phyloP scores from a whole-genome alignment of 2,113 vertebrate genomes.

The Monopterus albus region DNA sequence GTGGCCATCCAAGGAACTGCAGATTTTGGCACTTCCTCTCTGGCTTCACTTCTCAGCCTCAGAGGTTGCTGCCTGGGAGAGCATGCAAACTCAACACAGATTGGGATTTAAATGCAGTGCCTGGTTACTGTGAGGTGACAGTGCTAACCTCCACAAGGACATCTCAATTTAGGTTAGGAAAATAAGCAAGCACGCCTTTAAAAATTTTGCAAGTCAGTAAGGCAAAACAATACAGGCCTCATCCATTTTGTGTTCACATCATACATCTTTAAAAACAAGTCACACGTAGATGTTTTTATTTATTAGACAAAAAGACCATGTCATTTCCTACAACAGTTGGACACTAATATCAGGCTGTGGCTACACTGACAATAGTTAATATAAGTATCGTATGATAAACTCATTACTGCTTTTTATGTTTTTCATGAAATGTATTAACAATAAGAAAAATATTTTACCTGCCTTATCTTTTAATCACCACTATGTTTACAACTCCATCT shows the following conservation, averaged over 20 bases:
- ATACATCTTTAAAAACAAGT: neutral
- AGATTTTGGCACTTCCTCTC: too few relatives aligned
- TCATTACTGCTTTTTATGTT: neutral
- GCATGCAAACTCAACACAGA: too few relatives aligned
- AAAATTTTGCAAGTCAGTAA: neutral
- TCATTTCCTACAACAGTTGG: neutral
- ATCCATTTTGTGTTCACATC: neutral
- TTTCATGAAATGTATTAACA: neutral
- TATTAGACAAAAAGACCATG: neutral
- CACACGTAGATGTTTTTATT: neutral
- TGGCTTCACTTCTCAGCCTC: too few relatives aligned
- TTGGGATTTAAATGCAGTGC: too few relatives aligned
- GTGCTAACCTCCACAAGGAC: too few relatives aligned
- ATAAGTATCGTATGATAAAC: neutral
- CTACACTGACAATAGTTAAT: neutral
- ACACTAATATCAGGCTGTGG: neutral
- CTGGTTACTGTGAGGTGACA: too few relatives aligned
- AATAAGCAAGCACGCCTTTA: neutral
- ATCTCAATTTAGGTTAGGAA: conserved; percentile 13
- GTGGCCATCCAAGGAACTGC: too few relatives aligned
- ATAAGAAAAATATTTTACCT: neutral
- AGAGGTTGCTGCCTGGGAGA: too few relatives aligned
- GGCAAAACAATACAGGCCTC: neutral
- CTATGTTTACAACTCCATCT: conserved; percentile 8
- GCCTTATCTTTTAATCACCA: neutral